Conservation (phyloP, 2,113 vertebrate genomes). For the Sander lucioperca region DNA sequence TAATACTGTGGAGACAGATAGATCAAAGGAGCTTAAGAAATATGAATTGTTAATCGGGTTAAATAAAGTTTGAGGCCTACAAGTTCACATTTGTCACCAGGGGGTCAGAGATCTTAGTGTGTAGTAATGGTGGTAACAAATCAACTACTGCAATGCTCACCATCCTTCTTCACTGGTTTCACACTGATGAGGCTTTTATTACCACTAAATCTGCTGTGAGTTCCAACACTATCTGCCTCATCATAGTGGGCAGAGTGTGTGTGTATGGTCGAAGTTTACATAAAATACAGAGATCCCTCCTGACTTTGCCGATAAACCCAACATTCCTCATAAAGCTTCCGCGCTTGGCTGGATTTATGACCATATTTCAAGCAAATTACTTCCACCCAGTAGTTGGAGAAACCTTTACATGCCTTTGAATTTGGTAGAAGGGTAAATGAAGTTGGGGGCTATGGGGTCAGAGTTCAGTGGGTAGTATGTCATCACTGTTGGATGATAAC, state of each 20-base stretch:
- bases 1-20: conserved; percentile 5
- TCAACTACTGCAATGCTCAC: neutral
- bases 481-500: conserved; percentile 25
- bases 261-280: conserved; percentile 17
- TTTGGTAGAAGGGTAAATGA: conserved; percentile 34
- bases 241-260: neutral
- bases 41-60: conserved; percentile 44
- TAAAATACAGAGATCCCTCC: conserved; percentile 30
- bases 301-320: conserved; percentile 46
- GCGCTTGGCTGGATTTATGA: conserved; percentile 56
- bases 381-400: conserved; percentile 33
- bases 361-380: conserved; percentile 60
- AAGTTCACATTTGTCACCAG: conserved; percentile 21
- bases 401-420: conserved; percentile 60
- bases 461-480: conserved; percentile 31
- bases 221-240: conserved; percentile 16
- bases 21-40: conserved; percentile 36
- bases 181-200: conserved; percentile 22
- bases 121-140: conserved; percentile 25
- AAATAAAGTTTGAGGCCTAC: conserved; percentile 20
- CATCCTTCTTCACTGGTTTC: neutral
- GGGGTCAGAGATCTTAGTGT: conserved; percentile 16
- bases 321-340: conserved; percentile 47
- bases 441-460: conserved; percentile 33
- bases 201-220: conserved; percentile 11